These are phyloP conservation scores for Pentalonia nigronervosa DNA, from an alignment of 1,140 invertebrate genomes.

Conservation along the genomic window DNA sequence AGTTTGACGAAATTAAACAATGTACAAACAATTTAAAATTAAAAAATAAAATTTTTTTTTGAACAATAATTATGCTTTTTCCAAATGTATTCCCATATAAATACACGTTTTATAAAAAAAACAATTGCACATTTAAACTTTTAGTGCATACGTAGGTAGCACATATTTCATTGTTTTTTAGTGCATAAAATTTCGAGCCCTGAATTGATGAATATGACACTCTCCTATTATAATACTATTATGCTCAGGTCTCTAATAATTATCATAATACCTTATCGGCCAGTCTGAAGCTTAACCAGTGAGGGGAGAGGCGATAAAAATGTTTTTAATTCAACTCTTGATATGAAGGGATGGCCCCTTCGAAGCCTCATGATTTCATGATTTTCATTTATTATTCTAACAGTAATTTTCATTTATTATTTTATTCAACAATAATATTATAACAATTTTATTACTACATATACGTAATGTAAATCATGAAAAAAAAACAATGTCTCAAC, in stretches of 20 bases:
- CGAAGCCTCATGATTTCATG: not conserved
- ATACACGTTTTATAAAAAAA: too few relatives aligned
- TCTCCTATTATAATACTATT: not conserved
- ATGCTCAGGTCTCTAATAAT: not conserved
- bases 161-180: too few relatives aligned
- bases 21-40: too few relatives aligned
- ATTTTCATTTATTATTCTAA: too few relatives aligned
- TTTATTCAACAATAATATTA: not conserved
- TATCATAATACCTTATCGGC: not conserved
- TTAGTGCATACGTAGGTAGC: too few relatives aligned
- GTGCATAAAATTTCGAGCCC: too few relatives aligned
- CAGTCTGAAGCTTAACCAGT: not conserved
- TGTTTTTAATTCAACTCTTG: not conserved
- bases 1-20: too few relatives aligned
- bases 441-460: not conserved
- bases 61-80: too few relatives aligned
- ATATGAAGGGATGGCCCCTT: not conserved
- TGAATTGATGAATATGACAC: too few relatives aligned
- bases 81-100: too few relatives aligned
- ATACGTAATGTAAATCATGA: not conserved
- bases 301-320: not conserved
- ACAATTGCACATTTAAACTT: too few relatives aligned
- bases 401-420: not conserved
- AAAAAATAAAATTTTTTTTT: too few relatives aligned
- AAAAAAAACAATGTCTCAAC: not conserved